phyloP scores from a whole-genome alignment of 2,888 invertebrate species.

The Drosophila nr. perissopoda region DNA sequence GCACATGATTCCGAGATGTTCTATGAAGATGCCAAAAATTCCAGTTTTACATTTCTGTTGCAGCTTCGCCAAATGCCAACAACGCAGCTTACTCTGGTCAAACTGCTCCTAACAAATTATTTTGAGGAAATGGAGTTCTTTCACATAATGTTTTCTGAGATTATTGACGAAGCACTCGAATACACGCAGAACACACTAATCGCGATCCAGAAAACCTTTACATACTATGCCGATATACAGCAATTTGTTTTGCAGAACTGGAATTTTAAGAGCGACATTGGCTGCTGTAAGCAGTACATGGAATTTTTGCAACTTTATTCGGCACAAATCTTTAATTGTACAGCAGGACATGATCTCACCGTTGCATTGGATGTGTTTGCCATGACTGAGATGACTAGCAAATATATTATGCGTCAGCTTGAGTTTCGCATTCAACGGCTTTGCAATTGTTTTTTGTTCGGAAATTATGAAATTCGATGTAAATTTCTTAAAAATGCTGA shows the following conservation, averaged over 20 bases:
- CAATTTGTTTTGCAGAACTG: slow-evolving; percentile 60
- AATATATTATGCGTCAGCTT: slow-evolving; percentile 76
- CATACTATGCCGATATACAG: slow-evolving; percentile 74
- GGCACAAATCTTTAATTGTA: slow-evolving; percentile 75
- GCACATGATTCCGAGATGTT: slow-evolving; percentile 59
- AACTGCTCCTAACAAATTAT: slow-evolving; percentile 76
- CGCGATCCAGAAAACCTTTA: slow-evolving; percentile 64
- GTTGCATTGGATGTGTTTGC: slow-evolving; percentile 78
- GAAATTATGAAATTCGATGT: slow-evolving; percentile 73
- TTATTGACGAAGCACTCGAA: slow-evolving; percentile 79
- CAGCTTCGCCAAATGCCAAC: slow-evolving; percentile 78
- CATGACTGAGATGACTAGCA: slow-evolving; percentile 77
- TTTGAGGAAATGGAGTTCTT: slow-evolving; percentile 83
- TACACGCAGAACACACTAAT: slow-evolving; percentile 70
- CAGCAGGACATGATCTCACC: slow-evolving; percentile 58
- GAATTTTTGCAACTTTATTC: slow-evolving; percentile 78
- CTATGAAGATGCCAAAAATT: slow-evolving; percentile 73
- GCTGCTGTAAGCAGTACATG: slow-evolving; percentile 73
- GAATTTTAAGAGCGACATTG: slow-evolving; percentile 59
- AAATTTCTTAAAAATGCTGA: slow-evolving; percentile 78
- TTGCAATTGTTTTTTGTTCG: slow-evolving; percentile 79
- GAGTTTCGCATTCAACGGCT: slow-evolving; percentile 82
- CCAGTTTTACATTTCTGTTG: slow-evolving; percentile 69
- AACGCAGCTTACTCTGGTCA: slow-evolving; percentile 62
- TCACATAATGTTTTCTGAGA: slow-evolving; percentile 74